These are phyloP conservation scores for Folsomia manolachei DNA, from an alignment of 2,888 invertebrate species.

Conservation along the genomic window DNA sequence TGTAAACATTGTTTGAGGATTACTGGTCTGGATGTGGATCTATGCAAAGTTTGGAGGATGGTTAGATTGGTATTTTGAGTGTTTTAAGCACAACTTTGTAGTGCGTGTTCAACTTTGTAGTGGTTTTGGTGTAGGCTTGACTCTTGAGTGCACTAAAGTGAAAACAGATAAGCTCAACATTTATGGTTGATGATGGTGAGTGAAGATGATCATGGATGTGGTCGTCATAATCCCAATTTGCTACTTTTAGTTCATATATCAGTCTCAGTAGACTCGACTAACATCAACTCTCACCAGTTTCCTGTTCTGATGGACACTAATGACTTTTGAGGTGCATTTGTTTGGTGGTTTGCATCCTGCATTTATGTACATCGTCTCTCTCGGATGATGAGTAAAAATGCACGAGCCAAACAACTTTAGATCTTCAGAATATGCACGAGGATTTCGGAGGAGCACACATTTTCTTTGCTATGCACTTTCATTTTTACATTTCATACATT, in stretches of 20 bases:
- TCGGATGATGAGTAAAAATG: conserved; percentile 10
- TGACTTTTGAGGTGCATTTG: conserved; percentile 1
- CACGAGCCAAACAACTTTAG: not conserved
- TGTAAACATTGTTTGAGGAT: not conserved
- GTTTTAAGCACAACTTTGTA: not conserved
- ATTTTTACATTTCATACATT: too few relatives aligned
- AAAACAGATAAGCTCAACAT: conserved; percentile 11
- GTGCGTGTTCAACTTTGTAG: too few relatives aligned
- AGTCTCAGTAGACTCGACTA: not conserved
- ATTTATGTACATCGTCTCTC: too few relatives aligned
- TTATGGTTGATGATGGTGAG: not conserved
- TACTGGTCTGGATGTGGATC: too few relatives aligned
- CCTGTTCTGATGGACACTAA: conserved; percentile 4
- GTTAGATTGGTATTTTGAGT: too few relatives aligned
- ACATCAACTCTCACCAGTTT: not conserved
- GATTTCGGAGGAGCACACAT: too few relatives aligned
- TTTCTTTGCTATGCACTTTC: too few relatives aligned
- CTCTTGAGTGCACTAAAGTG: not conserved
- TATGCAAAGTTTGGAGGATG: too few relatives aligned
- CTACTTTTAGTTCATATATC: not conserved
- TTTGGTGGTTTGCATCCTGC: too few relatives aligned
- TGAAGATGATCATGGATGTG: conserved; percentile 1
- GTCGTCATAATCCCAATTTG: not conserved
- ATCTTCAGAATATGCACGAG: too few relatives aligned
- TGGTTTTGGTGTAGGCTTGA: too few relatives aligned